Percentiles rank a stretch among this genome's conserved stretches.
These are phyloP conservation scores for Xanthorhoe spadicearia DNA, from an alignment of 2,888 invertebrate genomes.

Conservation along the genomic window DNA sequence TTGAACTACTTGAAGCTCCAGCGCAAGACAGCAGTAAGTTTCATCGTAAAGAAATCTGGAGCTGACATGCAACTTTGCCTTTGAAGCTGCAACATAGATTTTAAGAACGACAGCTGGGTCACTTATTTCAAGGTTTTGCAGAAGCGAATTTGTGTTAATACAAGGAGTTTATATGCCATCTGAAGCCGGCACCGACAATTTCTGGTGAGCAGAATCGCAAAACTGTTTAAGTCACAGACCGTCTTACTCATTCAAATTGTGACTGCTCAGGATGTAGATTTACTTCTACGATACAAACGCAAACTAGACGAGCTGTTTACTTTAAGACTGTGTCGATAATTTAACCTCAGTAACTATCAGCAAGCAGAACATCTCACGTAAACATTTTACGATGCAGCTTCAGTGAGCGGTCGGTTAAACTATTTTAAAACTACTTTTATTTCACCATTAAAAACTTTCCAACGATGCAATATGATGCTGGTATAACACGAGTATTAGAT, in stretches of 20 bases:
- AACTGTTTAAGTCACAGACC: no score
- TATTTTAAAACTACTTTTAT: conserved; percentile 73
- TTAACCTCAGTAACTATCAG: conserved; percentile 29
- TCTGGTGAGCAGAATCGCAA: no score
- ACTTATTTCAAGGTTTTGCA: neutral
- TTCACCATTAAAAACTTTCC: conserved; percentile 65
- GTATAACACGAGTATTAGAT: conserved; percentile 20
- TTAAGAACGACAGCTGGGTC: neutral
- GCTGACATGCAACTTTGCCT: conserved; percentile 41
- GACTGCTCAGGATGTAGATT: no score
- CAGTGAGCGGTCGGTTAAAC: conserved; percentile 50
- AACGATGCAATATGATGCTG: conserved; percentile 44
- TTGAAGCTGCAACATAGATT: conserved; percentile 1
- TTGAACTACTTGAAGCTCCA: conserved; percentile 19
- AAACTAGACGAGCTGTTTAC: neutral
- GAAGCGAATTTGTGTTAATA: no score
- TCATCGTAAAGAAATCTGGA: conserved; percentile 41
- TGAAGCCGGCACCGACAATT: neutral
- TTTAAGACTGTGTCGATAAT: neutral
- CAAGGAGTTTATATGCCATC: neutral
- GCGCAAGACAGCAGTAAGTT: conserved; percentile 19
- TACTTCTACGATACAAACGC: neutral
- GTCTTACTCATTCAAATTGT: neutral
- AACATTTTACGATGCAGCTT: conserved; percentile 65
- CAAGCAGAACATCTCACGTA: conserved; percentile 50